These are phyloP conservation scores for Acrossocheilus wenchowensis DNA, from an alignment of 2,797 vertebrate genomes.

Conservation along the genomic window DNA sequence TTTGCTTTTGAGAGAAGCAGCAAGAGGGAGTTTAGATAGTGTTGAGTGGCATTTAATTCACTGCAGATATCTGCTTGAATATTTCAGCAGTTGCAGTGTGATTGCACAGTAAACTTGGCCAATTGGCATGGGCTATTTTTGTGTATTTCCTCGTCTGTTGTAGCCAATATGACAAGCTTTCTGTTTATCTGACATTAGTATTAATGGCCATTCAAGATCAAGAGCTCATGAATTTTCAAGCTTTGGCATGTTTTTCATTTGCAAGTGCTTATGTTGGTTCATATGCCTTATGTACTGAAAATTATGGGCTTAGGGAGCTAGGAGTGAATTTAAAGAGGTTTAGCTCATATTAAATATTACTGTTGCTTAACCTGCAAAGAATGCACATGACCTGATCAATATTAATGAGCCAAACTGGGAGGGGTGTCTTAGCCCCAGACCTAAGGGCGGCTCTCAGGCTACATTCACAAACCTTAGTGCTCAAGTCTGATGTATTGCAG, in stretches of 20 bases:
- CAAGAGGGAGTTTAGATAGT: neutral
- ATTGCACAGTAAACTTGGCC: neutral
- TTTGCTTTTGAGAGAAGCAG: neutral
- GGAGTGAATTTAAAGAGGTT: conserved; percentile 2
- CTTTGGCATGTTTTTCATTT: neutral
- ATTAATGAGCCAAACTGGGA: neutral
- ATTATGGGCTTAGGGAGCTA: too few species aligned
- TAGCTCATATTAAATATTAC: neutral
- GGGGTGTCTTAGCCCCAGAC: neutral
- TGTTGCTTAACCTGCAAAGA: neutral
- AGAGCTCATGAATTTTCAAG: conserved; percentile 10
- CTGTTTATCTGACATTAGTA: neutral
- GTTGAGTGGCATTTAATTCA: neutral
- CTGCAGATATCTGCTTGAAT: neutral
- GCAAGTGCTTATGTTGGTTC: neutral
- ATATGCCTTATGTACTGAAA: neutral
- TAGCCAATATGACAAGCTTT: neutral
- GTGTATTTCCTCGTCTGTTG: neutral
- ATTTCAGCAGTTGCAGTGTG: conserved; percentile 14
- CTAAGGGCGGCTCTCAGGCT: neutral
- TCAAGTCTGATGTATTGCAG: neutral
- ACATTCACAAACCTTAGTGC: neutral
- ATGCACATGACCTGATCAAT: neutral
- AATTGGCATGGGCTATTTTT: neutral
- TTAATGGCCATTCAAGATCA: neutral